These are phyloP conservation scores for Pholis gunnellus DNA, from an alignment of 2,113 vertebrate species.

Conservation along the genomic window DNA sequence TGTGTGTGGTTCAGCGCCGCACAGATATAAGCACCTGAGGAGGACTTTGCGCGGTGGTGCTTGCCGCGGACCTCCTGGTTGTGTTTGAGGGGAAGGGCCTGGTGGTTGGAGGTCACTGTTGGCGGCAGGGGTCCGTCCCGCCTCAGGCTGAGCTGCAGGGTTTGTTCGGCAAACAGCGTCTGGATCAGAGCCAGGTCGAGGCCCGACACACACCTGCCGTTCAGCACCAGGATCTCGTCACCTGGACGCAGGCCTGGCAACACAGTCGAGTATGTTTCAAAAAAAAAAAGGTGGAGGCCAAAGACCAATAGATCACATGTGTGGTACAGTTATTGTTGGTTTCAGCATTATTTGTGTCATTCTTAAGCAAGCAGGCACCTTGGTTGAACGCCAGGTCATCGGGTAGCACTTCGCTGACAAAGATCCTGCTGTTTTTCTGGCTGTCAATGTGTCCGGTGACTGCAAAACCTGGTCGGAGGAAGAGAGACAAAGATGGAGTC, in stretches of 20 bases:
- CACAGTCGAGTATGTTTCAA: neutral
- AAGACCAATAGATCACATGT: neutral
- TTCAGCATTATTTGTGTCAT: neutral
- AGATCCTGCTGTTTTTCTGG: slow-evolving; percentile 86
- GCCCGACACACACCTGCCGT: slow-evolving; percentile 87
- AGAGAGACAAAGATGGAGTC: neutral
- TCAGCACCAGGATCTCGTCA: slow-evolving; percentile 92
- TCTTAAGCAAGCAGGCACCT: slow-evolving; percentile 80
- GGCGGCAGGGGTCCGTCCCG: slow-evolving; percentile 68
- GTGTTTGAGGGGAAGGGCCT: slow-evolving; percentile 78
- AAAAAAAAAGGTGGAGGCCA: neutral
- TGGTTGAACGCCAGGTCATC: slow-evolving; percentile 88
- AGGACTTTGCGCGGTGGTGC: slow-evolving; percentile 87
- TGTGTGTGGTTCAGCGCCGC: neutral
- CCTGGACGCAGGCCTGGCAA: slow-evolving; percentile 88
- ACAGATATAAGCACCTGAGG: slow-evolving; percentile 83
- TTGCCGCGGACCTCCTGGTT: slow-evolving; percentile 79
- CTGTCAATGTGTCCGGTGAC: slow-evolving; percentile 90
- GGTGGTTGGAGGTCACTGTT: slow-evolving; percentile 62
- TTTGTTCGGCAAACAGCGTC: slow-evolving; percentile 88
- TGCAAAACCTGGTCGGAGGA: slow-evolving; percentile 87
- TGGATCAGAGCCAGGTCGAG: slow-evolving; percentile 92
- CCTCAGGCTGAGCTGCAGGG: slow-evolving; percentile 86
- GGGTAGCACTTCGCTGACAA: slow-evolving; percentile 91
- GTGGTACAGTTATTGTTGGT: too few species aligned